phyloP scores from a whole-genome alignment of 2,888 invertebrate species.

The Limnephilus auricula region DNA sequence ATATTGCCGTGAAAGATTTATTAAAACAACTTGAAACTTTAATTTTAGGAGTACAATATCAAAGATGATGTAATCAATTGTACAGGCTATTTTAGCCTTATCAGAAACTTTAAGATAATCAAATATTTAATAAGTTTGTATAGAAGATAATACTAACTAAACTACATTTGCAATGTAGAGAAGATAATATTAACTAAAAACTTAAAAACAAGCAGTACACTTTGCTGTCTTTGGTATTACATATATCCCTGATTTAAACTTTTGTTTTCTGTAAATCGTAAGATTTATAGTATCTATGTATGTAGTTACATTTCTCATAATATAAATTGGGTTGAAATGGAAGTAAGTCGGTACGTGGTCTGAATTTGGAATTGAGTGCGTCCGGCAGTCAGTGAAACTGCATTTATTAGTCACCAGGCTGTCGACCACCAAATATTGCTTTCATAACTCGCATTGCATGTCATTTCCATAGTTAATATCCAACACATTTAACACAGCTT shows the following conservation, averaged over 20 bases:
- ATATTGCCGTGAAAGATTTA: background rate
- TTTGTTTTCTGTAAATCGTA: background rate
- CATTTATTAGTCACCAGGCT: background rate
- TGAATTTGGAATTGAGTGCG: background rate
- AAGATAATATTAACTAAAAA: no score
- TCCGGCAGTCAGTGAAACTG: background rate
- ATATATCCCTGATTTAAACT: no score
- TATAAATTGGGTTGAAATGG: background rate
- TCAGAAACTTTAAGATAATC: background rate
- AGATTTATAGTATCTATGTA: background rate
- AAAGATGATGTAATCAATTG: background rate
- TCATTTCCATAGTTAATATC: background rate
- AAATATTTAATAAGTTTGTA: background rate
- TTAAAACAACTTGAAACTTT: background rate
- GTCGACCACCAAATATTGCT: constrained; percentile 31
- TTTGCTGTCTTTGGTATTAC: background rate
- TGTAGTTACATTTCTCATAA: background rate
- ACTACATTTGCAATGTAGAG: background rate
- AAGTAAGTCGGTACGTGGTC: background rate
- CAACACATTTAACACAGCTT: constrained; percentile 26
- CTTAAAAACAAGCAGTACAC: background rate
- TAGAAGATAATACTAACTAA: no score
- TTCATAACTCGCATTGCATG: constrained; percentile 40
- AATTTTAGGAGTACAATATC: no score
- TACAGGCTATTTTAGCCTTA: background rate